Base-by-base conservation (phyloP, 2,888 invertebrate genomes). In the Ophion costatus region DNA sequence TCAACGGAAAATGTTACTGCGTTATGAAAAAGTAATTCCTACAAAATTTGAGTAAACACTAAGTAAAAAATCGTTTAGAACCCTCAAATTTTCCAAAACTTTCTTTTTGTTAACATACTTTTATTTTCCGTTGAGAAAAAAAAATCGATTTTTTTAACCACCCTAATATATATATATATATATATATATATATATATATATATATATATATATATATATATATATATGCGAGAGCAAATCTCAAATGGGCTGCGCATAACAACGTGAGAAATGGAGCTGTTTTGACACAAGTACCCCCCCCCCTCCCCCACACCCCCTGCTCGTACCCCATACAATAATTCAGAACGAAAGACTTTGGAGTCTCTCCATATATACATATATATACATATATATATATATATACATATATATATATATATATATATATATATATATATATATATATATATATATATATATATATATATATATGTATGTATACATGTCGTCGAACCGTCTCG, bases 231-330 rank as follows among this genome's bases (percentile, higher is more conserved):
- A 69, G 63, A 75, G 63, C 59, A 79, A 84, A 89, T 89, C 90
- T 90, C 91, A 91, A 92, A 91, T 91, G 91, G 91, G 85, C 89
- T 89, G 91, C 87, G 89, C 84, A 90, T 91, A 92, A 92, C 89
- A 88, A 83, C 87, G 85, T 92, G 92, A 92, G 90, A 90, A 91
- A 92, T 90, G 90, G 90, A 88, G 89, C 88, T 92, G 91, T 92
- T 92, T 92, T 92, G 92, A 92, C 92, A 92, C 90, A 87, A 87
- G 87, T 87, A 83, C 87, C 88, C 80, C 71, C 10, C 81, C 82
- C 80, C 86, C 82, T 84, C 80, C 76, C 80, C 70, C 11, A 69
- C 45, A 66, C n/a, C 66, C 17, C 51, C 0, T 29, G 20, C 59
- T 22, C 59, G n/a, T 57, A 69, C 51, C 22, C 61, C 29, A 51